Conservation (phyloP, 2,113 vertebrate genomes). For the Cynocephalus volans region DNA sequence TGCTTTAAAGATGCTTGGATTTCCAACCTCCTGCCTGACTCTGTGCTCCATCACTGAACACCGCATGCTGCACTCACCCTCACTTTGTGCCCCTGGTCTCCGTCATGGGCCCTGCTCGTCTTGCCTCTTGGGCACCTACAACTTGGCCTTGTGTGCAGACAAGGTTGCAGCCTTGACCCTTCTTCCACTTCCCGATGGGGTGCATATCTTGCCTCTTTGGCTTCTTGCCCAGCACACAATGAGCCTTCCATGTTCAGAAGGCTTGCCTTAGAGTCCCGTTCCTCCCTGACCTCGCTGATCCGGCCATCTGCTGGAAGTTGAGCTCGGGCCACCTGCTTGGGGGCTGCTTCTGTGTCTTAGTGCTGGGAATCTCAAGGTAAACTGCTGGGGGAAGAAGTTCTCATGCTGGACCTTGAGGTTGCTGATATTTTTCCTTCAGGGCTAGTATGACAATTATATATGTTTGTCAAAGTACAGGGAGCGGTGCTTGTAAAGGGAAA, state of each 20-base stretch:
- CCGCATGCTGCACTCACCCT: neutral
- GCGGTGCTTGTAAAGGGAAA: no score
- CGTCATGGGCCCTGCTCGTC: neutral
- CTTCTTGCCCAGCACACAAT: neutral
- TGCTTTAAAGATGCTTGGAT: neutral
- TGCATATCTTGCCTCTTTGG: neutral
- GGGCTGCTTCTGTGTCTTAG: neutral
- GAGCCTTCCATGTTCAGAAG: neutral
- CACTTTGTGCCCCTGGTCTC: fast-evolving
- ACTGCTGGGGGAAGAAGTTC: neutral
- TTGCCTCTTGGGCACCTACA: no score
- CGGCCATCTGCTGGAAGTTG: neutral
- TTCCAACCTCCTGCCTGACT: neutral
- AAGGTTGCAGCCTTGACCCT: neutral
- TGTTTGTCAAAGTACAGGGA: neutral
- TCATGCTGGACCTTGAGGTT: neutral
- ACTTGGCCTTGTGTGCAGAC: neutral
- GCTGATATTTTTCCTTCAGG: neutral
- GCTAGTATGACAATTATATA: neutral
- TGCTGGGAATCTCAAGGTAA: neutral
- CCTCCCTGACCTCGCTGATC: neutral
- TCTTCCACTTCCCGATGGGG: neutral
- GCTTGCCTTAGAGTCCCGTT: neutral
- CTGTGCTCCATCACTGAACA: neutral
- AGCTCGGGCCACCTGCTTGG: neutral